phyloP scores from a whole-genome alignment of 2,888 invertebrate genomes.

The Cosmia trapezina region DNA sequence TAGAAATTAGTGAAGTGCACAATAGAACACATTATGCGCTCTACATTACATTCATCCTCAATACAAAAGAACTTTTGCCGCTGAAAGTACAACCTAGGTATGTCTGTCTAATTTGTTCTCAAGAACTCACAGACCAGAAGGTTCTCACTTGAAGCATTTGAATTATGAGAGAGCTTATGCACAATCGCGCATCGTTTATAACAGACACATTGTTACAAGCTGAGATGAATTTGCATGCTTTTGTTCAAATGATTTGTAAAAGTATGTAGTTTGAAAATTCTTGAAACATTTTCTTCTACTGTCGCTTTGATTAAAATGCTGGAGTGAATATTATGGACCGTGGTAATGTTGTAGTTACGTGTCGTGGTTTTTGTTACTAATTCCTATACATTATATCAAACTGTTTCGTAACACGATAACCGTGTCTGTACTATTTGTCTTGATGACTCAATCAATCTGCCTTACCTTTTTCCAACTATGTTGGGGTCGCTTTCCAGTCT shows the following conservation, averaged over 20 bases:
- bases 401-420: background rate
- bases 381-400: background rate
- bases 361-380: background rate
- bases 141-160: constrained; percentile 36
- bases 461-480: too few species aligned
- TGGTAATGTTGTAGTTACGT: background rate
- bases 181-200: constrained; percentile 33
- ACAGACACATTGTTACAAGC: constrained; percentile 30
- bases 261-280: constrained; percentile 7
- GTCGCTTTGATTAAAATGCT: background rate
- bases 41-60: constrained; percentile 14
- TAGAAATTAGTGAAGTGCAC: background rate
- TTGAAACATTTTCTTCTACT: constrained; percentile 4
- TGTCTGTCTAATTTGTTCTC: constrained; percentile 53
- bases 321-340: background rate
- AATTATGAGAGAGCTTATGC: constrained; percentile 45
- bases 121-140: constrained; percentile 28
- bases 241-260: constrained; percentile 42
- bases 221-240: constrained; percentile 32
- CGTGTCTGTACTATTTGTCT: background rate
- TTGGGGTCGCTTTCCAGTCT: too few species aligned
- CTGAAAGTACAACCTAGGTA: constrained; percentile 40
- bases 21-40: background rate
- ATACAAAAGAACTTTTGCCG: constrained; percentile 10
- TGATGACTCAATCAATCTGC: too few species aligned